These are phyloP conservation scores for Microtus oregoni DNA, from an alignment of 2,113 vertebrate genomes.

Conservation along the genomic window DNA sequence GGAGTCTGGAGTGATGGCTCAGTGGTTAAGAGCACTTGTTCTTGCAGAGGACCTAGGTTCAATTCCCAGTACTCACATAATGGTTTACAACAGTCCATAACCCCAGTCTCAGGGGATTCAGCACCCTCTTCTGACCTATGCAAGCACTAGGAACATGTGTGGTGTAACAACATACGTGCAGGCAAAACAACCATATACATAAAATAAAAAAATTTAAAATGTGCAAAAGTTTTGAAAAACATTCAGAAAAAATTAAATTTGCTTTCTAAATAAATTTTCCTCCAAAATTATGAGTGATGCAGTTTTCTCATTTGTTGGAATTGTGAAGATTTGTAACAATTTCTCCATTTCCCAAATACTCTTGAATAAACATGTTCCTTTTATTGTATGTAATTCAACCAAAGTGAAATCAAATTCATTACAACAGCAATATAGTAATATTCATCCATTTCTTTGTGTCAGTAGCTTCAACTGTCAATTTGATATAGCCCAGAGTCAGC, in stretches of 20 bases:
- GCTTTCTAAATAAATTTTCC: conserved; percentile 46
- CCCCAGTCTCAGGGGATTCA: background rate
- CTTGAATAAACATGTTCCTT: conserved; percentile 29
- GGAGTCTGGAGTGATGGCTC: too few species aligned
- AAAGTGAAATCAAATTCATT: conserved; percentile 44
- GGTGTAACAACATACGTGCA: background rate
- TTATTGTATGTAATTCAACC: conserved; percentile 1
- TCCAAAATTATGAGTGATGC: background rate
- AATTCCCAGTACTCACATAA: background rate
- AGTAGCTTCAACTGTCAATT: background rate
- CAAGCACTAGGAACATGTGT: background rate
- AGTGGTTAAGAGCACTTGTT: background rate
- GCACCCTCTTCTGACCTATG: background rate
- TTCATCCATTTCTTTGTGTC: background rate
- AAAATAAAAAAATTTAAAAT: background rate
- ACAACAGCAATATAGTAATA: background rate
- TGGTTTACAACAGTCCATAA: background rate
- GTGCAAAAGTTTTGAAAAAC: background rate
- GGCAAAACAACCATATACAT: background rate
- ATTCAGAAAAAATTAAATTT: conserved; percentile 38
- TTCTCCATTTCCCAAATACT: conserved; percentile 44
- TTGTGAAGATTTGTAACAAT: conserved; percentile 25
- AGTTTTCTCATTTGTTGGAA: conserved; percentile 38
- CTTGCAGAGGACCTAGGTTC: background rate
- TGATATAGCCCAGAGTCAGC: background rate